phyloP scores from a whole-genome alignment of 2,113 vertebrate genomes.

The Cnemophilus loriae region DNA sequence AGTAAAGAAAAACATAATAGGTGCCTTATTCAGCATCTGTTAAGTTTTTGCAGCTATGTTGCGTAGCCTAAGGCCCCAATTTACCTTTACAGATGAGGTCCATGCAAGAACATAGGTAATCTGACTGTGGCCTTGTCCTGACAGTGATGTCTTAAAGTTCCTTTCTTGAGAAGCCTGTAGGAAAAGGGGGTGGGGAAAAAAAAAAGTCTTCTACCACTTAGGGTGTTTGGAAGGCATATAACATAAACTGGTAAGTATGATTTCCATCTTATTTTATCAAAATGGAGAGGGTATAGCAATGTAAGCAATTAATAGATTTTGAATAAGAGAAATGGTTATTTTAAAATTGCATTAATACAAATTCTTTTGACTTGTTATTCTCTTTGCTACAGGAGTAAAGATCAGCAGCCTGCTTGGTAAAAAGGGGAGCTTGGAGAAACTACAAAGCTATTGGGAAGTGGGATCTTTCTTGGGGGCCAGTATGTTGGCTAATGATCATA shows the following conservation, averaged over 20 bases:
- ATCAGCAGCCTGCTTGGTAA: slow-evolving; percentile 96
- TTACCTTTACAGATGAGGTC: slow-evolving; percentile 68
- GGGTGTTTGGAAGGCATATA: not conserved
- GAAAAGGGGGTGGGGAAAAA: slow-evolving; percentile 42
- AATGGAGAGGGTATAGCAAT: not conserved
- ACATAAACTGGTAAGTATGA: slow-evolving; percentile 34
- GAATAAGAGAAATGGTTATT: not conserved
- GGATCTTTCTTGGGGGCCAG: slow-evolving; percentile 97
- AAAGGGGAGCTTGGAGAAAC: slow-evolving; percentile 94
- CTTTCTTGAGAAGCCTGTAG: slow-evolving; percentile 35
- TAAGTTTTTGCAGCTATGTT: slow-evolving; percentile 64
- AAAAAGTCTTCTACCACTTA: not conserved
- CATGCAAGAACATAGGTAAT: slow-evolving; percentile 59
- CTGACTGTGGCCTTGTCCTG: slow-evolving; percentile 52
- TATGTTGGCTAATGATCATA: slow-evolving; percentile 91
- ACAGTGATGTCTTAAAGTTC: slow-evolving; percentile 22
- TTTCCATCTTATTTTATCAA: not conserved
- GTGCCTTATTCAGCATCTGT: slow-evolving; percentile 65
- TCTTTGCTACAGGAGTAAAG: slow-evolving; percentile 85
- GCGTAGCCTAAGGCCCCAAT: slow-evolving; percentile 60
- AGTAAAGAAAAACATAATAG: slow-evolving; percentile 64
- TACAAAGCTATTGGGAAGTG: slow-evolving; percentile 99
- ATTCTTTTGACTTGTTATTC: slow-evolving; percentile 1
- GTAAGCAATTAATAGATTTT: not conserved
- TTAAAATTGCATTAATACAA: not conserved